Conservation (phyloP, 2,888 invertebrate genomes). For the Synergus itoensis region DNA sequence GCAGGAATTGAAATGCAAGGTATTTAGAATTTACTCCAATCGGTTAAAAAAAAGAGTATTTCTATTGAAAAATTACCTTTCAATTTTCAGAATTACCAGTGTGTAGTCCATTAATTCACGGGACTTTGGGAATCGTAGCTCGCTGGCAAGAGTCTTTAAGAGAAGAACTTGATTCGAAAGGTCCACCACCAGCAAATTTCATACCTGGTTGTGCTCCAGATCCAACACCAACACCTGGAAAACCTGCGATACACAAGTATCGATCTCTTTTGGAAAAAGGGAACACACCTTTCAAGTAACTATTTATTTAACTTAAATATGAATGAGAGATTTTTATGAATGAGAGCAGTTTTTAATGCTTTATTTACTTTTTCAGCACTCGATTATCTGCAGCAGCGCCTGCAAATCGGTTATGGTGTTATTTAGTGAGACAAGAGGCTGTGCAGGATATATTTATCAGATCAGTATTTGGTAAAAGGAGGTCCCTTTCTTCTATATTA, state of each 20-base stretch:
- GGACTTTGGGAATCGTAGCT: slow-evolving; percentile 89
- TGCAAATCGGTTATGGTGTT: slow-evolving; percentile 93
- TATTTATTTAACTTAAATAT: slow-evolving; percentile 50
- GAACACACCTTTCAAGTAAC: slow-evolving; percentile 95
- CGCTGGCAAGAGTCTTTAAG: slow-evolving; percentile 93
- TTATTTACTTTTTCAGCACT: slow-evolving; percentile 77
- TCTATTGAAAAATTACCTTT: slow-evolving; percentile 31
- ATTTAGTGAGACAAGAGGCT: slow-evolving; percentile 93
- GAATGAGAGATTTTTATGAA: not conserved
- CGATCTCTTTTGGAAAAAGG: slow-evolving; percentile 93
- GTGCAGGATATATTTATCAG: slow-evolving; percentile 97
- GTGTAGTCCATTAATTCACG: slow-evolving; percentile 95
- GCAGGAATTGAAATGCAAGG: slow-evolving; percentile 95
- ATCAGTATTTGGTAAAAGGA: slow-evolving; percentile 93
- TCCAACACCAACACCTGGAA: slow-evolving; percentile 79
- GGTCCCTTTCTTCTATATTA: slow-evolving; percentile 80
- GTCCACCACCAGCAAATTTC: slow-evolving; percentile 90
- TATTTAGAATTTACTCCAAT: slow-evolving; percentile 69
- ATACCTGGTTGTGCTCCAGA: slow-evolving; percentile 95
- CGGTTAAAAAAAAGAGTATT: slow-evolving; percentile 13
- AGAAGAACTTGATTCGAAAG: slow-evolving; percentile 87
- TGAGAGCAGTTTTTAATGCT: not conserved
- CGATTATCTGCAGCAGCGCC: slow-evolving; percentile 86
- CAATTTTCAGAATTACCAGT: slow-evolving; percentile 90
- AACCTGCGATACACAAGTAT: slow-evolving; percentile 96